These are phyloP conservation scores for Drosophila kanekoi DNA, from an alignment of 2,888 invertebrate species.

Conservation along the genomic window DNA sequence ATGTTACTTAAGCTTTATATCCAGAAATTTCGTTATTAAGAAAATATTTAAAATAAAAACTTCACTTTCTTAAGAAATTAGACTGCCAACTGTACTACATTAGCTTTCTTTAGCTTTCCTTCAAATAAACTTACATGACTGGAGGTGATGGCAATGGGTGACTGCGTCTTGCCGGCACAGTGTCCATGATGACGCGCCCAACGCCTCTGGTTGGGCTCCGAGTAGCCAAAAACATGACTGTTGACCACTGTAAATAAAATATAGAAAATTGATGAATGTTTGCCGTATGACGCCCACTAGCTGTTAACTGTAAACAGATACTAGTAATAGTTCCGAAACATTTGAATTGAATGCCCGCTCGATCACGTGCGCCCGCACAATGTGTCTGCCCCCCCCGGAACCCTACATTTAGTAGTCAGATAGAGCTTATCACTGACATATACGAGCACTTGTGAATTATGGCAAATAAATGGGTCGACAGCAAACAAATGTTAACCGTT, in stretches of 20 bases:
- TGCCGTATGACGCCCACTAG: neutral
- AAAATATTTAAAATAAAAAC: too few species aligned
- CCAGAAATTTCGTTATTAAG: too few species aligned
- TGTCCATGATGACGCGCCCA: slow-evolving; percentile 88
- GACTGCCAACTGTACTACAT: too few species aligned
- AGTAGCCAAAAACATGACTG: slow-evolving; percentile 87
- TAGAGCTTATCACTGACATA: slow-evolving; percentile 64
- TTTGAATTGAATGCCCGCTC: neutral
- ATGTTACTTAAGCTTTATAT: too few species aligned
- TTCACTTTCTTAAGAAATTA: too few species aligned
- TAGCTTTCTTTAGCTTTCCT: too few species aligned
- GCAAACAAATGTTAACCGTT: slow-evolving; percentile 57
- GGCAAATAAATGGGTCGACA: slow-evolving; percentile 56
- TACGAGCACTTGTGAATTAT: slow-evolving; percentile 74
- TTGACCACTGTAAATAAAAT: slow-evolving; percentile 60
- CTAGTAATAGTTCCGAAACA: slow-evolving; percentile 13
- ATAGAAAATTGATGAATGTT: slow-evolving; percentile 1
- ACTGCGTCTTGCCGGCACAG: slow-evolving; percentile 90
- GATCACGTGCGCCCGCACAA: slow-evolving; percentile 56
- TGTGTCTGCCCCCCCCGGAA: neutral
- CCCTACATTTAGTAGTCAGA: too few species aligned
- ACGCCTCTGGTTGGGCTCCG: slow-evolving; percentile 88
- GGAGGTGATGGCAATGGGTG: slow-evolving; percentile 88
- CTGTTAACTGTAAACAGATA: slow-evolving; percentile 5
- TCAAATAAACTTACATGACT: slow-evolving; percentile 79